These are phyloP conservation scores for Hippolais icterina DNA, from an alignment of 2,113 vertebrate species.

Conservation along the genomic window DNA sequence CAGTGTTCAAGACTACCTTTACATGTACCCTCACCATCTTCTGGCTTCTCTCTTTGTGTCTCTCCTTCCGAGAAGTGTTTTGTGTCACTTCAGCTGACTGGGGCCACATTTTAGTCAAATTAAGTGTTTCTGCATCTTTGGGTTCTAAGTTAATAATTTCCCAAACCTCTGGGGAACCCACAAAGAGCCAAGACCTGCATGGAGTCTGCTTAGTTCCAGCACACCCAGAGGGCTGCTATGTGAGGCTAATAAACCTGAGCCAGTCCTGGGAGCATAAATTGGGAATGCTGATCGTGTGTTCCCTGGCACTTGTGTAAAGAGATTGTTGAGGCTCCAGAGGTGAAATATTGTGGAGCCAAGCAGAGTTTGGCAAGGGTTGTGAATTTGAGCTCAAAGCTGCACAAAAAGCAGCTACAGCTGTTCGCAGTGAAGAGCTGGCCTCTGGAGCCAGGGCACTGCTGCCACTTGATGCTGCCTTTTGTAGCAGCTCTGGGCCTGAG, in stretches of 20 bases:
- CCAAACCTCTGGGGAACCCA: not conserved
- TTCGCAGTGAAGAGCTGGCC: not conserved
- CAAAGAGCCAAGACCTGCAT: not conserved
- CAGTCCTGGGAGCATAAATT: not conserved
- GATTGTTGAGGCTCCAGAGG: not conserved
- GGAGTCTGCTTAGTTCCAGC: not conserved
- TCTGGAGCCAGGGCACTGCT: not conserved
- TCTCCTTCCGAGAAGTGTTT: not conserved
- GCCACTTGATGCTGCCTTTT: not conserved
- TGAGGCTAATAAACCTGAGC: not conserved
- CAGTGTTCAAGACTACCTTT: accelerated
- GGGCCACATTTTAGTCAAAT: not conserved
- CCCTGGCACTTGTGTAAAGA: not conserved
- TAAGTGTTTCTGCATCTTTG: not conserved
- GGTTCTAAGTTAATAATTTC: not conserved
- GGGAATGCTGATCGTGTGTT: not conserved
- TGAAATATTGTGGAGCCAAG: not conserved
- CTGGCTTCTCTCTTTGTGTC: not conserved
- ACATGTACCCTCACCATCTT: accelerated
- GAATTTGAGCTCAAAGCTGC: not conserved
- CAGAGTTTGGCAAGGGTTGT: not conserved
- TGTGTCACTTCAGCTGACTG: not conserved
- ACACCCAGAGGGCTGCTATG: not conserved
- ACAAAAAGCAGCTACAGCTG: not conserved
- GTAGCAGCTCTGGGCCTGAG: not conserved